Percentiles rank a stretch among this genome's conserved stretches.
phyloP scores from a whole-genome alignment of 2,113 vertebrate genomes.

The Procavia capensis region DNA sequence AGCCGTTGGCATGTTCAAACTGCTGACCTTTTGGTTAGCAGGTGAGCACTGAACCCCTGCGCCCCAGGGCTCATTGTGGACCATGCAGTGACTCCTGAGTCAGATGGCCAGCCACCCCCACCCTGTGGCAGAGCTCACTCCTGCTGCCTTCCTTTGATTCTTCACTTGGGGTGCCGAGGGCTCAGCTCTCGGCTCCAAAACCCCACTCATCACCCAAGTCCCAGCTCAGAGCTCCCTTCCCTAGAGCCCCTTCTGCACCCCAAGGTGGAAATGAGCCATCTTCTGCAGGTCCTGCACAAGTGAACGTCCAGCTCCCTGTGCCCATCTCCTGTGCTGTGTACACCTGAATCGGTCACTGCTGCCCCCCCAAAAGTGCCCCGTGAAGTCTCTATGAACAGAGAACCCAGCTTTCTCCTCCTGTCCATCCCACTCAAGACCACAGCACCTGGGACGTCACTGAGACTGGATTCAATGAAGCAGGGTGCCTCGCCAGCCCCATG shows the following conservation, averaged over 20 bases:
- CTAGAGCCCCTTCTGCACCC: neutral
- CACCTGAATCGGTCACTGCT: neutral
- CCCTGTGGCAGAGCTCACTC: neutral
- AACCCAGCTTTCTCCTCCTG: neutral
- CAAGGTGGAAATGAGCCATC: no score
- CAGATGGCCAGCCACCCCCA: neutral
- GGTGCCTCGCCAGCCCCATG: neutral
- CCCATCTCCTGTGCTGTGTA: neutral
- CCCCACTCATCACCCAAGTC: neutral
- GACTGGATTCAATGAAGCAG: neutral
- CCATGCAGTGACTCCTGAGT: no score
- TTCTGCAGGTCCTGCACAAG: rapidly evolving
- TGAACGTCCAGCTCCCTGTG: rapidly evolving
- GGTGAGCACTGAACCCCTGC: no score
- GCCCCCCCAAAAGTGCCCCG: neutral
- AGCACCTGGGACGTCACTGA: rapidly evolving
- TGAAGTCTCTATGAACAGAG: no score
- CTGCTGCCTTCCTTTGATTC: neutral
- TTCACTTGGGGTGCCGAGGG: neutral
- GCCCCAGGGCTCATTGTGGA: no score
- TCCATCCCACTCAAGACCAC: neutral
- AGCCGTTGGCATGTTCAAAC: no score
- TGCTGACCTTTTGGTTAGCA: no score
- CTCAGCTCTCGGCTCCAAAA: neutral
- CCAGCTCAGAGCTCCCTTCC: neutral